A percentile compares a stretch with the other conserved stretches of the same genome.
phyloP scores from a whole-genome alignment of 2,113 vertebrate species.

The Ondatra zibethicus region DNA sequence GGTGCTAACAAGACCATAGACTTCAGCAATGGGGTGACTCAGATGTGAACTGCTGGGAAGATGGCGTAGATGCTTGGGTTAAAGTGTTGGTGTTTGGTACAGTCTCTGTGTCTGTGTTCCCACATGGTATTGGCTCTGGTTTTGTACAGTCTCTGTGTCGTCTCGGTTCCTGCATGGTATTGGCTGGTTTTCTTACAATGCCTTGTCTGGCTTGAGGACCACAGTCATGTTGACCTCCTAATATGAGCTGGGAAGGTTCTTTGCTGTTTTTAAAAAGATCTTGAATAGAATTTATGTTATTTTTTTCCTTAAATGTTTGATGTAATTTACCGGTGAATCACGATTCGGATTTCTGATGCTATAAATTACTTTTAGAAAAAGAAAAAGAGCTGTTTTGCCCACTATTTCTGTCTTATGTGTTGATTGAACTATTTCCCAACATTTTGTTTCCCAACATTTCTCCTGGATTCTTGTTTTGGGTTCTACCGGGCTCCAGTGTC shows the following conservation, averaged over 20 bases:
- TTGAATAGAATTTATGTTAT: neutral
- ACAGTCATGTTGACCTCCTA: neutral
- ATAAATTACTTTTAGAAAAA: slow-evolving; percentile 41
- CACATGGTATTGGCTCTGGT: neutral
- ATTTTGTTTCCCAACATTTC: slow-evolving; percentile 40
- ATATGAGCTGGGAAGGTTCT: neutral
- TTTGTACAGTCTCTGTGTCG: neutral
- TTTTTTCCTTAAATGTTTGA: slow-evolving; percentile 38
- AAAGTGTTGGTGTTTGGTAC: neutral
- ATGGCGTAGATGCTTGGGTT: neutral
- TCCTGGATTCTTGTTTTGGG: slow-evolving; percentile 42
- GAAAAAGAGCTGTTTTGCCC: slow-evolving; percentile 20
- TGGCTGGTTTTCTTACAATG: neutral
- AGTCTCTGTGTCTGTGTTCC: neutral
- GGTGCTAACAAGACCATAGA: neutral
- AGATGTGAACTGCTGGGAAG: neutral
- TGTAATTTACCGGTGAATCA: slow-evolving; percentile 29
- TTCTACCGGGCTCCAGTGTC: neutral
- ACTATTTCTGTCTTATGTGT: slow-evolving; percentile 38
- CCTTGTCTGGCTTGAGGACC: neutral
- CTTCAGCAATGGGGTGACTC: neutral
- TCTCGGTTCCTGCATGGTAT: neutral
- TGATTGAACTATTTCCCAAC: slow-evolving; percentile 46
- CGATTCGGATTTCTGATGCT: slow-evolving; percentile 56
- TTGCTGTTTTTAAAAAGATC: slow-evolving; percentile 3